These are phyloP conservation scores for Oscheius sp. DNA, from an alignment of 1,140 invertebrate species.

Conservation along the genomic window DNA sequence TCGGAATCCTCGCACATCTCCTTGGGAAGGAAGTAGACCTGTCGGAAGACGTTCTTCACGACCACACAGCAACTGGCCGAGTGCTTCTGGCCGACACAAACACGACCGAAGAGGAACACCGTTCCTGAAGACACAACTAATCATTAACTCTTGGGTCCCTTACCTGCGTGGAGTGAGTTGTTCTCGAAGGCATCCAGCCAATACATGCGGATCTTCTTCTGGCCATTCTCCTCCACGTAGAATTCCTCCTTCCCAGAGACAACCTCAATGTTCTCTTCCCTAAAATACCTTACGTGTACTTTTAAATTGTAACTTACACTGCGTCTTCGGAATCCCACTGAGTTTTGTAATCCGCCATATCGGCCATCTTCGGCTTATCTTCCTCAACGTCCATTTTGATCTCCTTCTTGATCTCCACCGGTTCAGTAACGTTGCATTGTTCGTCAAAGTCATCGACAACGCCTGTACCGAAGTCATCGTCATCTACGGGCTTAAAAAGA, in stretches of 20 bases:
- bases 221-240: slow-evolving; percentile 7
- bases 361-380: background rate
- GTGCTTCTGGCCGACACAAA: slow-evolving; percentile 68
- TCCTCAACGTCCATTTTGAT: slow-evolving; percentile 9
- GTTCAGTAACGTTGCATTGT: background rate
- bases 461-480: slow-evolving; percentile 7
- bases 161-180: slow-evolving; percentile 28
- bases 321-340: background rate
- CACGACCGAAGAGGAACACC: slow-evolving; percentile 89
- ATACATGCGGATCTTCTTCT: slow-evolving; percentile 34
- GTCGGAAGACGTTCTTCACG: slow-evolving; percentile 80
- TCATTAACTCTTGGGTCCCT: background rate
- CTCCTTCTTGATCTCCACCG: background rate
- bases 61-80: slow-evolving; percentile 73
- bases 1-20: slow-evolving; percentile 62
- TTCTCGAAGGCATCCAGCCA: slow-evolving; percentile 43
- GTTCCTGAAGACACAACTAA: slow-evolving; percentile 56
- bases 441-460: slow-evolving; percentile 5
- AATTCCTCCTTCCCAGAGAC: slow-evolving; percentile 15
- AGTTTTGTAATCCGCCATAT: no score
- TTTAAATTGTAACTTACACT: no score
- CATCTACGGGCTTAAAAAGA: background rate
- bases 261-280: slow-evolving; percentile 5
- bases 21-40: slow-evolving; percentile 76
- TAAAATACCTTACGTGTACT: no score